These are phyloP conservation scores for Xylocampa areola DNA, from an alignment of 2,888 invertebrate species.

Conservation along the genomic window DNA sequence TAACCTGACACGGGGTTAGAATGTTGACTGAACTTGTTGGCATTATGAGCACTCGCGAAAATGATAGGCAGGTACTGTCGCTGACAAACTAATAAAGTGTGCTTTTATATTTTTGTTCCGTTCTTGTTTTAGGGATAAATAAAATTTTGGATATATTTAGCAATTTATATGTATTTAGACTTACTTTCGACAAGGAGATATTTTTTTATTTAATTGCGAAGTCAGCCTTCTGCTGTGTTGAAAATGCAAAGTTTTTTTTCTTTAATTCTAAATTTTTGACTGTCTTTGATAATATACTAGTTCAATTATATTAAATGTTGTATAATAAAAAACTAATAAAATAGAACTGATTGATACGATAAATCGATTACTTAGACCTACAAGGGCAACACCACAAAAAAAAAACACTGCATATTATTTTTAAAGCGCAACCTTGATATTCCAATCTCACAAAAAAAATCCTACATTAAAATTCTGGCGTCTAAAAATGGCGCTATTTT, in stretches of 20 bases:
- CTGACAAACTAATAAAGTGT: slow-evolving; percentile 18
- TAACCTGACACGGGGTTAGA: slow-evolving; percentile 78
- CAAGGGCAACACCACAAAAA: slow-evolving; percentile 29
- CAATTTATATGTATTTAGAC: too few relatives aligned
- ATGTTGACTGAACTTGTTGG: slow-evolving; percentile 71
- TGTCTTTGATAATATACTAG: too few relatives aligned
- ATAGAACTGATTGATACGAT: neutral
- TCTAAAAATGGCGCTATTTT: slow-evolving; percentile 28
- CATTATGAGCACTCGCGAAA: slow-evolving; percentile 75
- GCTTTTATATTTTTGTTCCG: neutral
- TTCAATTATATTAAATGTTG: too few relatives aligned
- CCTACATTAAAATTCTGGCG: too few relatives aligned
- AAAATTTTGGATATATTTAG: neutral
- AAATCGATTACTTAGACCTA: slow-evolving; percentile 10
- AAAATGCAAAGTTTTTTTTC: too few relatives aligned
- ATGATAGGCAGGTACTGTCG: slow-evolving; percentile 73
- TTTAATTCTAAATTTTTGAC: too few relatives aligned
- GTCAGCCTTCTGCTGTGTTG: too few relatives aligned
- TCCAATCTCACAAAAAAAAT: too few relatives aligned
- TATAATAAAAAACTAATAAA: neutral
- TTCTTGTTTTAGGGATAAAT: neutral
- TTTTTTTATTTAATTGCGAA: too few relatives aligned
- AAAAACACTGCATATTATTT: too few relatives aligned
- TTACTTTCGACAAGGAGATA: too few relatives aligned
- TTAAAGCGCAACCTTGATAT: slow-evolving; percentile 31